A percentile compares a stretch with the other conserved stretches of the same genome.
These are phyloP conservation scores for Clistopyga incitator DNA, from an alignment of 2,888 invertebrate genomes.

Conservation along the genomic window DNA sequence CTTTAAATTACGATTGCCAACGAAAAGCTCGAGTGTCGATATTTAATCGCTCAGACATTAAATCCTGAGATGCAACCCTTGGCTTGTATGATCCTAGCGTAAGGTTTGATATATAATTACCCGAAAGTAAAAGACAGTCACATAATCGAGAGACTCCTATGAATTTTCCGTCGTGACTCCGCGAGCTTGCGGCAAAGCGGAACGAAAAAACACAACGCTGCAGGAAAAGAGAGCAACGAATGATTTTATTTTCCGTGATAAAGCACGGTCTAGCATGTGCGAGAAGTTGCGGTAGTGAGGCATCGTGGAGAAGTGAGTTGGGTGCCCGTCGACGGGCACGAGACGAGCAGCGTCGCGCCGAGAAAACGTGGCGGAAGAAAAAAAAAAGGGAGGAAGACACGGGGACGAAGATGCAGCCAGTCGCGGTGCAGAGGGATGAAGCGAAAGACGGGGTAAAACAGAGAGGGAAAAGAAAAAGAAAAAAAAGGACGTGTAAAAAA, in stretches of 20 bases:
- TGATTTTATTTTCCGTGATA: constrained; percentile 82
- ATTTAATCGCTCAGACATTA: not conserved
- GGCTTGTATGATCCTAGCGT: not conserved
- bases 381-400: not conserved
- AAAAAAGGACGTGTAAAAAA: constrained; percentile 16
- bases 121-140: not conserved
- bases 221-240: constrained; percentile 79
- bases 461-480: constrained; percentile 12
- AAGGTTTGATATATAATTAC: not conserved
- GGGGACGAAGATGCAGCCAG: constrained; percentile 46
- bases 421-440: constrained; percentile 37
- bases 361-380: constrained; percentile 16
- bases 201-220: constrained; percentile 8
- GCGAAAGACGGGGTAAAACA: constrained; percentile 32
- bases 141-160: not conserved
- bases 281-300: constrained; percentile 11
- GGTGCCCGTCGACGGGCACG: constrained; percentile 36
- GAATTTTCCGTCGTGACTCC: not conserved
- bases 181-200: not conserved
- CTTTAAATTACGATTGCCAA: too few relatives aligned
- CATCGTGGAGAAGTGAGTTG: constrained; percentile 10
- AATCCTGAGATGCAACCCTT: not conserved
- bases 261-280: constrained; percentile 66
- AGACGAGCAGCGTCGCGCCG: constrained; percentile 27
- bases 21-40: too few relatives aligned